A percentile compares a stretch with the other conserved stretches of the same genome.
phyloP scores from a whole-genome alignment of 2,113 vertebrate species.

The Lipophrys pholis region DNA sequence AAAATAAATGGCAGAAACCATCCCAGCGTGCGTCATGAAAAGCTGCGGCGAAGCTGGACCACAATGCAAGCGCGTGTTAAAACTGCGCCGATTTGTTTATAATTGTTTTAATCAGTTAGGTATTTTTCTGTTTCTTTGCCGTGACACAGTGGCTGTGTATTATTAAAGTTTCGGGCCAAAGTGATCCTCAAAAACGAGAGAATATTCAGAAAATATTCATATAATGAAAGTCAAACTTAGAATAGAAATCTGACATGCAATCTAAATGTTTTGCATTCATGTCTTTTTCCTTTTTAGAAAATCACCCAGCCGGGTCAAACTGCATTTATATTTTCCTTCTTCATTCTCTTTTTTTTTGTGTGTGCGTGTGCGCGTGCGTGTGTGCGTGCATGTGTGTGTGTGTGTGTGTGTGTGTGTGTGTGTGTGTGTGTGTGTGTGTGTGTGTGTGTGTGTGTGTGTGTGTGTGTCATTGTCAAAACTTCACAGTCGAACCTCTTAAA shows the following conservation, averaged over 20 bases:
- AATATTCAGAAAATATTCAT: neutral
- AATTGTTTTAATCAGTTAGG: too few species aligned
- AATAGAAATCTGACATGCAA: neutral
- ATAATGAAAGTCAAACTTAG: neutral
- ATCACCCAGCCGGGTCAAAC: slow-evolving; percentile 24
- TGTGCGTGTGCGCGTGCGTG: neutral
- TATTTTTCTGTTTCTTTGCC: neutral
- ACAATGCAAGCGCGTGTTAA: too few species aligned
- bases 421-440: neutral
- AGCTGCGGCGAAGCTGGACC: too few species aligned
- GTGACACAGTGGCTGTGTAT: neutral
- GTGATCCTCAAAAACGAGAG: neutral
- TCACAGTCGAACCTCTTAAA: slow-evolving; percentile 46
- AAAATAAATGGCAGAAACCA: too few species aligned
- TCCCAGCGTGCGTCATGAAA: too few species aligned
- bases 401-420: neutral
- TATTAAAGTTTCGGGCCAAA: neutral
- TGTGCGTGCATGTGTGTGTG: too few species aligned
- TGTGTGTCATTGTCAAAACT: slow-evolving; percentile 46
- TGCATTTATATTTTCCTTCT: slow-evolving; percentile 4
- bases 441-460: neutral
- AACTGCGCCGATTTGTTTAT: too few species aligned
- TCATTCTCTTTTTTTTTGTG: slow-evolving; percentile 12
- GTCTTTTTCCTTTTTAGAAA: slow-evolving; percentile 16
- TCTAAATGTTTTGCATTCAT: slow-evolving; percentile 9